Percentiles rank a stretch among this genome's conserved stretches.
phyloP scores from a whole-genome alignment of 2,888 invertebrate genomes.

The Tuta absoluta region DNA sequence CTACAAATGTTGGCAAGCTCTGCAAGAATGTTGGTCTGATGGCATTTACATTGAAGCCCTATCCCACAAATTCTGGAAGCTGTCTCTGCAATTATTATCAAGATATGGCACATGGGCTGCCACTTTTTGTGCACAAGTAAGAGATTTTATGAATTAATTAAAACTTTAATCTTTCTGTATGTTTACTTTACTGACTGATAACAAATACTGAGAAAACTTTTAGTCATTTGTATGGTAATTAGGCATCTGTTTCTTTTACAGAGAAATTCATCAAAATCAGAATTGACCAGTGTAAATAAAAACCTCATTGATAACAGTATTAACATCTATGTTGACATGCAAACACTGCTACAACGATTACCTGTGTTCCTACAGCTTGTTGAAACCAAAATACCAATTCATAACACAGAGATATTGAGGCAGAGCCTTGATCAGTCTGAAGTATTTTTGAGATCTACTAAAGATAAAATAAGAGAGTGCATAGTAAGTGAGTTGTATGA shows the following conservation, averaged over 20 bases:
- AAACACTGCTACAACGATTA: conserved; percentile 54
- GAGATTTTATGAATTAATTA: not conserved
- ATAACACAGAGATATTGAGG: conserved; percentile 52
- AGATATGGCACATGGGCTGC: conserved; percentile 89
- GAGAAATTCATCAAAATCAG: conserved; percentile 55
- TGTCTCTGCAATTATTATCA: conserved; percentile 90
- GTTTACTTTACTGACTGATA: not conserved
- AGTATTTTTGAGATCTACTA: conserved; percentile 50
- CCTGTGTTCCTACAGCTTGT: conserved; percentile 58
- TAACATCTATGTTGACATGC: conserved; percentile 62
- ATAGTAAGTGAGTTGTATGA: conserved; percentile 68
- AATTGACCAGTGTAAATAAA: conserved; percentile 60
- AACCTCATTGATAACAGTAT: conserved; percentile 65
- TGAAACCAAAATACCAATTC: conserved; percentile 52
- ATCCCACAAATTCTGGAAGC: conserved; percentile 93
- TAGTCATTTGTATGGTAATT: not conserved
- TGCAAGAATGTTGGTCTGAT: conserved; percentile 86
- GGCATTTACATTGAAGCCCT: conserved; percentile 90
- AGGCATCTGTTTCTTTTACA: conserved; percentile 45
- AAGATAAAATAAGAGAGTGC: conserved; percentile 60
- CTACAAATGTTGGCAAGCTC: conserved; percentile 71
- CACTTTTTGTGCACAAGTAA: conserved; percentile 68
- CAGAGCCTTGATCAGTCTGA: conserved; percentile 60
- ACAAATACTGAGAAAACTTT: not conserved
- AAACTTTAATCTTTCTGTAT: not conserved